Evolutionary conservation across 2,888 invertebrate genomes (phyloP).

Genomic region (Resseliella maxima): DNA sequence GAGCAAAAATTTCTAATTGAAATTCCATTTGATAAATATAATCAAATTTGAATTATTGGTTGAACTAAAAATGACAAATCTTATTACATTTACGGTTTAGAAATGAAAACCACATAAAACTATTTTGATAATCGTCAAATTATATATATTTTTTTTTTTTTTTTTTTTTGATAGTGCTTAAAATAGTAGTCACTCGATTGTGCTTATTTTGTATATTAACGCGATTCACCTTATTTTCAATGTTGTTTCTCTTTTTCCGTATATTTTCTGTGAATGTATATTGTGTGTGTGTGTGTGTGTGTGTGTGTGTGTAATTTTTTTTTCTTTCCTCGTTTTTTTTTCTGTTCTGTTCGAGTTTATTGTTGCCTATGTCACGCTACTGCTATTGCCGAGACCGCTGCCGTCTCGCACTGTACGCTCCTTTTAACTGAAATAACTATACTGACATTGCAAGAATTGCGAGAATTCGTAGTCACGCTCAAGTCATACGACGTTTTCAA

Average conservation of each 20-base stretch:
- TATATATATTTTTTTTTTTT: neutral
- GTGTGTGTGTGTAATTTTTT: neutral
- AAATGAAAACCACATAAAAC: neutral
- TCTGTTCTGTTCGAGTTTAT: neutral
- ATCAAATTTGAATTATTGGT: too few relatives aligned
- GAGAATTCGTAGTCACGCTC: conserved; percentile 39
- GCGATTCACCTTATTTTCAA: conserved; percentile 47
- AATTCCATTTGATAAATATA: too few relatives aligned
- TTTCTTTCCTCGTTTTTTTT: neutral
- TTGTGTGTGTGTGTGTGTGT: neutral
- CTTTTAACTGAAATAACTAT: conserved; percentile 29
- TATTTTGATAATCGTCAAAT: neutral
- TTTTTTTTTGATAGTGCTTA: conserved; percentile 8
- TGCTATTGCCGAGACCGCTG: conserved; percentile 46
- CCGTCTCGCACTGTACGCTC: neutral
- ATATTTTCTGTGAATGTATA: conserved; percentile 2
- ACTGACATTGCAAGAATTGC: neutral
- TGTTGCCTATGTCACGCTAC: conserved; percentile 39
- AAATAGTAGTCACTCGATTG: conserved; percentile 49
- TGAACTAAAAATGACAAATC: too few relatives aligned
- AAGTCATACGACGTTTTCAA: conserved; percentile 21
- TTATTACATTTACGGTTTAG: too few relatives aligned
- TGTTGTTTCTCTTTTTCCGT: conserved; percentile 34
- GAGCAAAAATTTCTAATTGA: too few relatives aligned
- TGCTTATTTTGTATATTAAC: conserved; percentile 40